These are phyloP conservation scores for Malurus alboscapulatus DNA, from an alignment of 2,113 vertebrate genomes.

Conservation along the genomic window DNA sequence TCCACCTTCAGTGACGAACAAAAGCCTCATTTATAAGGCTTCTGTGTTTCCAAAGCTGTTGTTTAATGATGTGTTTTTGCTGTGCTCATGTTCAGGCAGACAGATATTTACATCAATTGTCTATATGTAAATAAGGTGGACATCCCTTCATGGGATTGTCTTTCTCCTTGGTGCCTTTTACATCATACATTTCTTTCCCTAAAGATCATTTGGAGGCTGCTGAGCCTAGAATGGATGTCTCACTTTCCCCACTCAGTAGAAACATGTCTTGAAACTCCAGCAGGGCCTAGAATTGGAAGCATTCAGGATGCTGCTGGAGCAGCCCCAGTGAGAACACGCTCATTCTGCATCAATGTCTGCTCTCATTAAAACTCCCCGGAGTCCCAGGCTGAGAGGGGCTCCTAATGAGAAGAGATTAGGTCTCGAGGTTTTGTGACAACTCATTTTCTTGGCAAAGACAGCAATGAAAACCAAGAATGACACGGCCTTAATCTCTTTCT, in stretches of 20 bases:
- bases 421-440: constrained; percentile 19
- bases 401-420: constrained; percentile 21
- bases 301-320: not conserved
- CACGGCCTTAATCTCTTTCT: constrained; percentile 26
- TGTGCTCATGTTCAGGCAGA: not conserved
- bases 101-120: not conserved
- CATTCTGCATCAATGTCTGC: not conserved
- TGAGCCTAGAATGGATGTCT: not conserved
- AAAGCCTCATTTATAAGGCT: not conserved
- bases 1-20: not conserved
- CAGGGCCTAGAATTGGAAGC: not conserved
- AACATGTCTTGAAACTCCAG: not conserved
- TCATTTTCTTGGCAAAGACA: constrained; percentile 45
- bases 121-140: not conserved
- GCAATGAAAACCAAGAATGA: not conserved
- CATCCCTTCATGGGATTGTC: not conserved
- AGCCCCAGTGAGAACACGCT: not conserved
- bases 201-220: not conserved
- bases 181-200: not conserved
- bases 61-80: not conserved
- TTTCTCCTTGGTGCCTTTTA: not conserved
- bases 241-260: not conserved
- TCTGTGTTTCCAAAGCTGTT: not conserved
- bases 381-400: not conserved
- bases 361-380: not conserved